phyloP scores from a whole-genome alignment of 2,113 vertebrate genomes.

The Pachycephala philippinensis region DNA sequence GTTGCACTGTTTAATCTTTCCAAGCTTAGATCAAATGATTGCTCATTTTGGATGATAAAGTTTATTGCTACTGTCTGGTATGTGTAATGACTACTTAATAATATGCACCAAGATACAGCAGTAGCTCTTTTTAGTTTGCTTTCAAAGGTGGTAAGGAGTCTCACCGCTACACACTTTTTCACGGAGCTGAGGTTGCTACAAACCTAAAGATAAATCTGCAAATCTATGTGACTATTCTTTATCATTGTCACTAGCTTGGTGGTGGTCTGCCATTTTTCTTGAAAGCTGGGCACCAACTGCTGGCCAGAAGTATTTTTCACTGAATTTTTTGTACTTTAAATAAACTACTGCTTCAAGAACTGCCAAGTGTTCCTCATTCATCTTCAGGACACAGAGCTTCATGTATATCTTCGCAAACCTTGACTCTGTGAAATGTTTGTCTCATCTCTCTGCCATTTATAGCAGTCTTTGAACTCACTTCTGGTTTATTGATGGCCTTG shows the following conservation, averaged over 20 bases:
- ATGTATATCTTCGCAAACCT: slow-evolving; percentile 46
- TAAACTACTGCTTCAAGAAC: slow-evolving; percentile 85
- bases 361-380: slow-evolving; percentile 82
- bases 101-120: neutral
- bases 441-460: slow-evolving; percentile 45
- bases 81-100: neutral
- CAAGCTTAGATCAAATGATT: neutral
- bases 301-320: slow-evolving; percentile 87
- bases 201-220: slow-evolving; percentile 82
- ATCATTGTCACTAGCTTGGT: slow-evolving; percentile 83
- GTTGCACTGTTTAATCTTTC: neutral
- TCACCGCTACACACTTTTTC: neutral
- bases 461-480: slow-evolving; percentile 53
- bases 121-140: slow-evolving; percentile 9
- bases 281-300: slow-evolving; percentile 83
- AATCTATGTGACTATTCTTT: slow-evolving; percentile 78
- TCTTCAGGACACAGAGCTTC: slow-evolving; percentile 72
- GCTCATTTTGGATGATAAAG: slow-evolving; percentile 22
- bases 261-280: slow-evolving; percentile 84
- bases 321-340: slow-evolving; percentile 89
- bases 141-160: neutral
- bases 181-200: slow-evolving; percentile 40
- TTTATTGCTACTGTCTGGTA: neutral
- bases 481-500: slow-evolving; percentile 54
- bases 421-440: slow-evolving; percentile 60